These are phyloP conservation scores for Coremacera marginata DNA, from an alignment of 2,888 invertebrate species.

Conservation along the genomic window DNA sequence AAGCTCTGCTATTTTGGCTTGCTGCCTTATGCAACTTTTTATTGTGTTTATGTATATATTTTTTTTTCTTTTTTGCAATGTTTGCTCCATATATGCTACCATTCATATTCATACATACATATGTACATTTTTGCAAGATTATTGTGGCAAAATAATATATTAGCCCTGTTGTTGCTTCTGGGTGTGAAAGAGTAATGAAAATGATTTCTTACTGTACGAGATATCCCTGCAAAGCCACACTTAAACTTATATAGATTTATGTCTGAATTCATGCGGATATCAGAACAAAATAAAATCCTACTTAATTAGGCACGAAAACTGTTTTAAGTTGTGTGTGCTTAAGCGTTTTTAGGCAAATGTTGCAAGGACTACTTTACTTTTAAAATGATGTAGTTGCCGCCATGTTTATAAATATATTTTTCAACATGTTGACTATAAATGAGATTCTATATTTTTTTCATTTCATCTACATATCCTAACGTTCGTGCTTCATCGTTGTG, in stretches of 20 bases:
- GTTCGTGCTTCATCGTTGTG: background rate
- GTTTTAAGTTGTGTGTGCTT: background rate
- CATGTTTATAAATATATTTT: no score
- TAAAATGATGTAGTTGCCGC: no score
- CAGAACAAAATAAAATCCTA: background rate
- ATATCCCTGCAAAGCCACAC: background rate
- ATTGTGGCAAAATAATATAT: slow-evolving; percentile 19
- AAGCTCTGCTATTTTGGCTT: slow-evolving; percentile 16
- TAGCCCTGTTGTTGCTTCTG: slow-evolving; percentile 5
- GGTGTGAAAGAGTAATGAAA: background rate
- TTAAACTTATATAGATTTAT: slow-evolving; percentile 7
- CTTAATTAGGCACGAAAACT: slow-evolving; percentile 3
- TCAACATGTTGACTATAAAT: background rate
- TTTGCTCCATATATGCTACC: background rate
- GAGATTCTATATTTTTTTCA: background rate
- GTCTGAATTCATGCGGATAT: background rate
- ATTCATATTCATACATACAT: background rate
- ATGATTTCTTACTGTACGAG: background rate
- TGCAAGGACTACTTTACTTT: background rate
- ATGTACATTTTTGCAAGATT: slow-evolving; percentile 7
- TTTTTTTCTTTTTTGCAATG: background rate
- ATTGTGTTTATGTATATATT: background rate
- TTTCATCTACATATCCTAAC: background rate
- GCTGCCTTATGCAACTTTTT: background rate
- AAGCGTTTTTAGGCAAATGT: background rate